phyloP scores from a whole-genome alignment of 1,140 invertebrate species.

The Chironomus striatipennis region DNA sequence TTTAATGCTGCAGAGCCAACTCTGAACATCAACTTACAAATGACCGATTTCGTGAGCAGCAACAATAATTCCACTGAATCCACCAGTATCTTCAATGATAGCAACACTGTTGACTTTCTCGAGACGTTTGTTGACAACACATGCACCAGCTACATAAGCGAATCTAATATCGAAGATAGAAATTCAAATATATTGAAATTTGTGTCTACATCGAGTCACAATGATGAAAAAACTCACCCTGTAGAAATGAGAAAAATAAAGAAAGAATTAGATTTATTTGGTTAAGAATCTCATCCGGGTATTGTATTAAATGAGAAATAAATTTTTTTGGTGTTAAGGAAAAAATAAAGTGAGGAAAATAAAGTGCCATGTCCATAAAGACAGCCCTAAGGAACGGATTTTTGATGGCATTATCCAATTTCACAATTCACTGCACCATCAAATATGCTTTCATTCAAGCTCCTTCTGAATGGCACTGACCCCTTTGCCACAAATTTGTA shows the following conservation, averaged over 20 bases:
- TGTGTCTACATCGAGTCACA: not conserved
- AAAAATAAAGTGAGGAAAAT: not conserved
- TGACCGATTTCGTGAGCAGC: conserved; percentile 94
- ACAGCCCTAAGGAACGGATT: not conserved
- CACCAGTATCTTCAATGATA: conserved; percentile 92
- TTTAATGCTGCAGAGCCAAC: too few relatives aligned
- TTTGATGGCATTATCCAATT: not conserved
- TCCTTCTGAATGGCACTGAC: too few relatives aligned
- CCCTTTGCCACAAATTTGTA: too few relatives aligned
- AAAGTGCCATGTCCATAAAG: not conserved
- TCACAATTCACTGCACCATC: conserved; percentile 4
- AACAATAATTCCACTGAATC: conserved; percentile 92
- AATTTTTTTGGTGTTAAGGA: not conserved
- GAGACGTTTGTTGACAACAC: conserved; percentile 88
- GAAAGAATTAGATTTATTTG: not conserved
- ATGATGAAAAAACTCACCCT: not conserved
- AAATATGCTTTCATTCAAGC: not conserved
- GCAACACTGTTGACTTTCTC: conserved; percentile 95
- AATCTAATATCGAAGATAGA: conserved; percentile 50
- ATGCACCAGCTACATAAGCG: conserved; percentile 91
- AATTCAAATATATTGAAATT: not conserved
- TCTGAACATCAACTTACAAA: conserved; percentile 64
- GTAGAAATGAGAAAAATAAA: not conserved
- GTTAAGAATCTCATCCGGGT: not conserved
- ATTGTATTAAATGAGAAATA: not conserved